phyloP scores from a whole-genome alignment of 2,888 invertebrate genomes.

The Chaetogeoica ovagalla region DNA sequence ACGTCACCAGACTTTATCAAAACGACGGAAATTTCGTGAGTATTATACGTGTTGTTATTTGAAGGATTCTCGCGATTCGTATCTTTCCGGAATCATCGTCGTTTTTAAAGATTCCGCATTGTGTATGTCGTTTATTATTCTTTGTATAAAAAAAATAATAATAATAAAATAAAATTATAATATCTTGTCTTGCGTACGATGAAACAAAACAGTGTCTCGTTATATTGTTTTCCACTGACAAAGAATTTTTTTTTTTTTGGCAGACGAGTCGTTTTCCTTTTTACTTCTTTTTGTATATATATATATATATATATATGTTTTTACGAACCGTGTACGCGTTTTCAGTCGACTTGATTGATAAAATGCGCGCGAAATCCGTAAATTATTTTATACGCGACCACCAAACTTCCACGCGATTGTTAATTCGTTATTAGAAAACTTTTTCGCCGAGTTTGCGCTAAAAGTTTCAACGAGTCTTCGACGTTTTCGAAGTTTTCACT shows the following conservation, averaged over 20 bases:
- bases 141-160: no score
- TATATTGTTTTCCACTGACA: no score
- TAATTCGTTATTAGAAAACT: conserved; percentile 38
- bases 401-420: conserved; percentile 10
- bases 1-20: conserved; percentile 77
- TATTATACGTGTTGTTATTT: conserved; percentile 54
- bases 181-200: no score
- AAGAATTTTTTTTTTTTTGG: no score
- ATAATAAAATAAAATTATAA: no score
- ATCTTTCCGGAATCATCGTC: no score
- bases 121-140: no score
- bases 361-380: not conserved
- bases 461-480: conserved; percentile 16
- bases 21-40: conserved; percentile 72
- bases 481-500: not conserved
- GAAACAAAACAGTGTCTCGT: no score
- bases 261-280: not conserved
- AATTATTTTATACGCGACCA: not conserved
- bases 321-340: not conserved
- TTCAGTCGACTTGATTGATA: not conserved
- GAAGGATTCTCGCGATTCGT: no score
- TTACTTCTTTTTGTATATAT: not conserved
- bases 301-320: no score
- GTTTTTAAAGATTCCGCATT: no score
- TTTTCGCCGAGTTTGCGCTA: not conserved